Percentiles rank a stretch among this genome's conserved stretches.
Conservation (phyloP, 2,797 vertebrate genomes). For the Gambelia wislizenii region DNA sequence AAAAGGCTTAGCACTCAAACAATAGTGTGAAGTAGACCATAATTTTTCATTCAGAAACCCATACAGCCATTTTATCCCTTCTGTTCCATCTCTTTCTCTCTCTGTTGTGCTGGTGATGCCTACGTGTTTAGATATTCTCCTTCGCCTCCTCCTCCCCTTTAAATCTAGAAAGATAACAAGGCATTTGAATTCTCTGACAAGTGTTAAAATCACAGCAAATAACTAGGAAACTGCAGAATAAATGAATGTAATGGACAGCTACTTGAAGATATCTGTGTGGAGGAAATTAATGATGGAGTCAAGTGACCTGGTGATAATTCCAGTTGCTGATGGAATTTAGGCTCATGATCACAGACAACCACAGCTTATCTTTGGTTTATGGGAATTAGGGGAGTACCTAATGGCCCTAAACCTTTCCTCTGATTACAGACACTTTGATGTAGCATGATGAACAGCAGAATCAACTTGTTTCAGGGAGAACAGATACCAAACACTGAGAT, state of each 20-base stretch:
- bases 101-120: no score
- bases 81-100: not conserved
- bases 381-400: accelerated
- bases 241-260: conserved; percentile 55
- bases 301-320: conserved; percentile 51
- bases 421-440: not conserved
- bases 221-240: conserved; percentile 47
- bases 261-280: conserved; percentile 48
- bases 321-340: accelerated
- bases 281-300: conserved; percentile 39
- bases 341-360: not conserved
- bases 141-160: not conserved
- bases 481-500: not conserved
- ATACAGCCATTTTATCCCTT: not conserved
- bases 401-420: not conserved
- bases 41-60: not conserved
- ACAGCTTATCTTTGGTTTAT: not conserved
- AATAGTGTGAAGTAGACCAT: not conserved
- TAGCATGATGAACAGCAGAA: conserved; percentile 7
- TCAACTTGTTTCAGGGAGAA: not conserved
- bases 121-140: not conserved
- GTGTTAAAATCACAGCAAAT: conserved; percentile 34
- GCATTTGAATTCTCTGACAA: conserved; percentile 47
- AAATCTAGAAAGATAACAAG: conserved; percentile 39
- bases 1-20: not conserved